Conservation (phyloP, 1,140 invertebrate genomes). For the Pachypeltis micranthus region DNA sequence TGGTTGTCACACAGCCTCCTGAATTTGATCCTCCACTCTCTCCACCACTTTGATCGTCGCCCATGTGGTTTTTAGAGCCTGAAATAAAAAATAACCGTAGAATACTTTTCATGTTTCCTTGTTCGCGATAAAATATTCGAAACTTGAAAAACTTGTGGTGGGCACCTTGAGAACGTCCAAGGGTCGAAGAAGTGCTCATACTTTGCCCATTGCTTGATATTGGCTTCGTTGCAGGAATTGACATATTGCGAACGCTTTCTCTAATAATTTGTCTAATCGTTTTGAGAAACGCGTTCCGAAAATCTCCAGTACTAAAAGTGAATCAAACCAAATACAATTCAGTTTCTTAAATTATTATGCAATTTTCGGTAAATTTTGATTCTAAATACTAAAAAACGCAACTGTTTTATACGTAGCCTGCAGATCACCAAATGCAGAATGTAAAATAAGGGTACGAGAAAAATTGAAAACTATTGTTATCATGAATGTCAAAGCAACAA, state of each 20-base stretch:
- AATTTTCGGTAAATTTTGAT: no score
- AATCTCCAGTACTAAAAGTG: constrained; percentile 71
- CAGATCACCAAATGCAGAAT: no score
- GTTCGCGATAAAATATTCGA: background rate
- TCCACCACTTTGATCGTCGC: background rate
- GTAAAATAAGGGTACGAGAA: no score
- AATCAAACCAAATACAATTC: no score
- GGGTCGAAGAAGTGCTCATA: constrained; percentile 27
- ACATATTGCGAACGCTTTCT: constrained; percentile 90
- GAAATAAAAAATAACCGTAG: background rate
- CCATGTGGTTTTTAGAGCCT: background rate
- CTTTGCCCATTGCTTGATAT: constrained; percentile 33
- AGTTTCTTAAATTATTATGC: no score
- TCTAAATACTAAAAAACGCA: no score
- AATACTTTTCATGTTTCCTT: no score
- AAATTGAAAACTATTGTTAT: no score
- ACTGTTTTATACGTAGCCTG: no score
- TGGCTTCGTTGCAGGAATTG: constrained; percentile 69
- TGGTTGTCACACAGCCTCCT: constrained; percentile 28
- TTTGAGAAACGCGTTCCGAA: constrained; percentile 89
- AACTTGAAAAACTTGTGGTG: background rate
- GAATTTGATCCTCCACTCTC: background rate
- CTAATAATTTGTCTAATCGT: constrained; percentile 92
- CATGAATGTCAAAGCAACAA: no score
- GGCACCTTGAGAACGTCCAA: constrained; percentile 21